A percentile compares a stretch with the other conserved stretches of the same genome.
Evolutionary conservation across 2,113 vertebrate genomes (phyloP).

Genomic region (Peromyscus maniculatus): DNA sequence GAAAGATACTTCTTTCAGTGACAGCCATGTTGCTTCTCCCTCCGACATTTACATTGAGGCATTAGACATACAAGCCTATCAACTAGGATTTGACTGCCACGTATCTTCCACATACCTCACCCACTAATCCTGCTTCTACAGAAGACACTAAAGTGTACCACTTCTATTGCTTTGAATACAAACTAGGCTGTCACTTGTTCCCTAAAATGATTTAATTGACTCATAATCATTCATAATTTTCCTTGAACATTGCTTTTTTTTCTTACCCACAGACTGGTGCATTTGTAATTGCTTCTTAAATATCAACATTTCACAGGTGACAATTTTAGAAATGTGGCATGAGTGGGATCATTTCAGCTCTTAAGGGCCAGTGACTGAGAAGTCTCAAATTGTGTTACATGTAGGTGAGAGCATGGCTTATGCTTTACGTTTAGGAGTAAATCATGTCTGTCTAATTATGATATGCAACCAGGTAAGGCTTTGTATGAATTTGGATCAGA

Average conservation of each 20-base stretch:
- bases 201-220: slow-evolving; percentile 70
- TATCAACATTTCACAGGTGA: slow-evolving; percentile 64
- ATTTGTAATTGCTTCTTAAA: slow-evolving; percentile 71
- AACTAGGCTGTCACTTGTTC: slow-evolving; percentile 46
- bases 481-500: slow-evolving; percentile 73
- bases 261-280: slow-evolving; percentile 49
- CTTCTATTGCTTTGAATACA: slow-evolving; percentile 63
- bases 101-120: not conserved
- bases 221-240: slow-evolving; percentile 58
- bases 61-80: slow-evolving; percentile 18
- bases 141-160: slow-evolving; percentile 22
- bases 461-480: slow-evolving; percentile 69
- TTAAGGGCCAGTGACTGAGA: not conserved
- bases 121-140: slow-evolving; percentile 44
- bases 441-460: slow-evolving; percentile 36
- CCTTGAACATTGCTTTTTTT: slow-evolving; percentile 57
- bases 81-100: not conserved
- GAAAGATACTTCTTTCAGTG: not conserved
- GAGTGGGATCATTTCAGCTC: not conserved
- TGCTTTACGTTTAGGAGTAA: slow-evolving; percentile 41
- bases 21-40: slow-evolving; percentile 2
- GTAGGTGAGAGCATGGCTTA: not conserved
- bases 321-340: slow-evolving; percentile 53
- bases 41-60: slow-evolving; percentile 63
- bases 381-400: not conserved